These are phyloP conservation scores for Dione juno DNA, from an alignment of 2,888 invertebrate species.

Conservation along the genomic window DNA sequence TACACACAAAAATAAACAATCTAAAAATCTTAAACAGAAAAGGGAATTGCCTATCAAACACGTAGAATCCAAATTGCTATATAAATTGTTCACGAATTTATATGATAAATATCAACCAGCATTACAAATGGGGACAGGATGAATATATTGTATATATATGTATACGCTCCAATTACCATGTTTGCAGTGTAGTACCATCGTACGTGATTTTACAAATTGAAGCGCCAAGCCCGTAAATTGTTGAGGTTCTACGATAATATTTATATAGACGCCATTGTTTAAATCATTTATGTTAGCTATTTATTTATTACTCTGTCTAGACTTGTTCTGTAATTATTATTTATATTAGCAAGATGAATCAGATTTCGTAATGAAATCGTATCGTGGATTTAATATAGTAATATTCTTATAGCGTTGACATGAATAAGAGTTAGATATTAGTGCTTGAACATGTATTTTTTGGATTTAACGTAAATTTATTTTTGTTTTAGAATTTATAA, in stretches of 20 bases:
- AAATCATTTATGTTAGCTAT: not conserved
- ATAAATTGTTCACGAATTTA: not conserved
- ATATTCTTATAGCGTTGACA: not conserved
- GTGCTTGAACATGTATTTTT: not conserved
- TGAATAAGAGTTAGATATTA: not conserved
- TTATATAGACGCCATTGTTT: constrained; percentile 5
- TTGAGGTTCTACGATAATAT: constrained; percentile 2
- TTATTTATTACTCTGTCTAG: constrained; percentile 13
- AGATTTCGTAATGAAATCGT: not conserved
- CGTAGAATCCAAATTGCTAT: not conserved
- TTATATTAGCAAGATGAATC: not conserved
- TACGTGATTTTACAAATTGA: constrained; percentile 29
- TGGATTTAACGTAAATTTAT: too few relatives aligned
- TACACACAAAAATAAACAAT: constrained; percentile 4
- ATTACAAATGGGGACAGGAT: constrained; percentile 14
- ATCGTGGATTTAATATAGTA: not conserved
- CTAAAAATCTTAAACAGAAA: not conserved
- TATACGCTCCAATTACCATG: constrained; percentile 22
- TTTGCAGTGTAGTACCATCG: constrained; percentile 22
- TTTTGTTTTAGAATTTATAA: too few relatives aligned
- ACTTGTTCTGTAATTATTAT: constrained; percentile 16
- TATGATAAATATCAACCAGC: constrained; percentile 9
- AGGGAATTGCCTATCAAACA: not conserved
- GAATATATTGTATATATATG: constrained; percentile 19
- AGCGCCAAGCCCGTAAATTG: constrained; percentile 10